Base-by-base conservation (phyloP, 2,797 vertebrate genomes). In the Channallabes apus region DNA sequence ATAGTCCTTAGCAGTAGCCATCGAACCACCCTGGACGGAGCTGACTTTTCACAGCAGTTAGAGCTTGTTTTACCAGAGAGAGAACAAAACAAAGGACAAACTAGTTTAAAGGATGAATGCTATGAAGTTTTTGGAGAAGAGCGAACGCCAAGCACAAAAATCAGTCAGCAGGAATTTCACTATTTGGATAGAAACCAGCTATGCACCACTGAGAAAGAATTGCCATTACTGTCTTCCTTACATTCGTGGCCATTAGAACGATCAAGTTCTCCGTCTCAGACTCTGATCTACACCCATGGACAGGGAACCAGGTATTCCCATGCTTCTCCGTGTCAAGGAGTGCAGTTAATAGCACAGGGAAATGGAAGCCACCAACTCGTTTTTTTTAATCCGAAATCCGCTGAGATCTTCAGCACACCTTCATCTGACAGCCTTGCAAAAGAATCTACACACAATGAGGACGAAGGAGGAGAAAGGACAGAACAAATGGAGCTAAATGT, bases 1-100 rank as follows among this genome's bases (percentile, higher is more conserved):
- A 94, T 96, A 78, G 91, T 95, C 82, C 90, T 95, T 1, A 95
- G 95, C 90, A 96, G 94, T 89, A 93, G 89, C 84, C 85, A 87
- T 1, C 91, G 89, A 61, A 91, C 90, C 3, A 93, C 92, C 0
- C 81, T 86, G 73, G 91, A 92, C 18, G 85, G 91, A 88, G 92
- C 91, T 68, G 93, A 94, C 85, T 91, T 93, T 0, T 91, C 92
- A 75, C 79, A 83, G 78, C 82, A 78, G 89, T 92, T 94, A 82
- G 94, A 94, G 89, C 91, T 94, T 59, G 87, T 93, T 87, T 92
- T 94, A 87, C 91, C 91, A 2, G 92, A 93, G 84, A 93, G 92
- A 58, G 91, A 91, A 0, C 92, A 89, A 64, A 88, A 82, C 56
- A 35, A 87, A 82, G 69, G 32, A 12, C 76, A 20, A 56, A 62